Conservation (phyloP, 2,113 vertebrate species). For the Pterocles burchelli region DNA sequence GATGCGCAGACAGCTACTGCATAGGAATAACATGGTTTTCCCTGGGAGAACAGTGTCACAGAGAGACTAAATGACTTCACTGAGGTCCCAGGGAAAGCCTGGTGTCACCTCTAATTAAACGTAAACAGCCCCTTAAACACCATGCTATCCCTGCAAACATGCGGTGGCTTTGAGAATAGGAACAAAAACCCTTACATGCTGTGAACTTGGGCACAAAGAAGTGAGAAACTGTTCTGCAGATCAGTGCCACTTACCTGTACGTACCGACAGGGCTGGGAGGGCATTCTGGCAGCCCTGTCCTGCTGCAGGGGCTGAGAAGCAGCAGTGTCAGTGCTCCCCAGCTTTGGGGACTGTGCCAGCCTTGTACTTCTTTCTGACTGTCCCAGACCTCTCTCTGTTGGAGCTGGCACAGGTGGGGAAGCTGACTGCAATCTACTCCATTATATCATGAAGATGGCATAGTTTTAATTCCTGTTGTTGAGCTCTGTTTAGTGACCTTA, state of each 20-base stretch:
- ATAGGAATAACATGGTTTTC: neutral
- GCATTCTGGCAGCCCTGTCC: neutral
- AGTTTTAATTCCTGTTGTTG: constrained; percentile 9
- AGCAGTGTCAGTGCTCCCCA: neutral
- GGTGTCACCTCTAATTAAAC: neutral
- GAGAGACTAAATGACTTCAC: neutral
- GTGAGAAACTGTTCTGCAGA: neutral
- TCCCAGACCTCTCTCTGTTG: neutral
- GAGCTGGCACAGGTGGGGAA: neutral
- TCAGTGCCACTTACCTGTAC: neutral
- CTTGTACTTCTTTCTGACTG: neutral
- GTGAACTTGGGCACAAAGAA: neutral
- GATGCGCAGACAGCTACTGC: neutral
- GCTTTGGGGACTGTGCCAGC: neutral
- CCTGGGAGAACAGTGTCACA: neutral
- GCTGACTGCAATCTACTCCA: neutral
- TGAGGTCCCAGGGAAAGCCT: neutral
- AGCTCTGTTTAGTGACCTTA: constrained; percentile 38
- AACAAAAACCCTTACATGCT: neutral
- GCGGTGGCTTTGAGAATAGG: neutral
- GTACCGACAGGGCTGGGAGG: neutral
- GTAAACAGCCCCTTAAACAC: neutral
- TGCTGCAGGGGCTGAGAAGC: neutral
- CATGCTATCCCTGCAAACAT: neutral
- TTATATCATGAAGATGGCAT: neutral